These are phyloP conservation scores for Drosophila tani DNA, from an alignment of 1,140 invertebrate genomes.

Conservation along the genomic window DNA sequence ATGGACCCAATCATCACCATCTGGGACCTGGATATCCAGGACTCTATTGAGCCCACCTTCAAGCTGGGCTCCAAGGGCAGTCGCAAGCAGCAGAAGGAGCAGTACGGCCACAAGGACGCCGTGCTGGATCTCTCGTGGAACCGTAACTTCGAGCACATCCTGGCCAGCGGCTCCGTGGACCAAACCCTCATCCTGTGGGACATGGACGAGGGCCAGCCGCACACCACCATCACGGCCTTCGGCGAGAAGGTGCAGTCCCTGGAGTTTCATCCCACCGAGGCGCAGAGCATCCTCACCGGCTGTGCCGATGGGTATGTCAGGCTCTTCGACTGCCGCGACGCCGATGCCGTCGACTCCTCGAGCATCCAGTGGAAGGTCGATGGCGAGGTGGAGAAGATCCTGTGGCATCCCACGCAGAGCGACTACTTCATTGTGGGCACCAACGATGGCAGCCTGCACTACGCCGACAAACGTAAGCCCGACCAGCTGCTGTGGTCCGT, in stretches of 20 bases:
- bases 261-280: conserved; percentile 94
- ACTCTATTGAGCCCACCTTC: conserved; percentile 94
- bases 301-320: conserved; percentile 88
- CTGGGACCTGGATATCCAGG: conserved; percentile 97
- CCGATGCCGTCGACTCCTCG: conserved; percentile 85
- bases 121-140: conserved; percentile 98
- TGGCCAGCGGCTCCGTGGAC: conserved; percentile 97
- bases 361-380: conserved; percentile 89
- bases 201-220: conserved; percentile 91
- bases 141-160: conserved; percentile 90
- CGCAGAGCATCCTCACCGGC: conserved; percentile 92
- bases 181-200: conserved; percentile 96
- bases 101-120: conserved; percentile 94
- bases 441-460: conserved; percentile 91
- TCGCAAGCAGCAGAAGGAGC: conserved; percentile 89
- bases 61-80: conserved; percentile 92
- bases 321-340: conserved; percentile 92
- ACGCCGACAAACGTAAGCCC: conserved; percentile 91
- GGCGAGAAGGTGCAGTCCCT: conserved; percentile 94
- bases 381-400: conserved; percentile 94
- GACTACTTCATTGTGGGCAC: conserved; percentile 89
- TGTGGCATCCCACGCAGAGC: conserved; percentile 89
- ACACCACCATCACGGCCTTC: conserved; percentile 91
- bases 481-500: conserved; percentile 91
- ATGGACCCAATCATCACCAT: conserved; percentile 97